Evolutionary conservation across 2,797 vertebrate genomes (phyloP).

Genomic region (Myotis findleyi): DNA sequence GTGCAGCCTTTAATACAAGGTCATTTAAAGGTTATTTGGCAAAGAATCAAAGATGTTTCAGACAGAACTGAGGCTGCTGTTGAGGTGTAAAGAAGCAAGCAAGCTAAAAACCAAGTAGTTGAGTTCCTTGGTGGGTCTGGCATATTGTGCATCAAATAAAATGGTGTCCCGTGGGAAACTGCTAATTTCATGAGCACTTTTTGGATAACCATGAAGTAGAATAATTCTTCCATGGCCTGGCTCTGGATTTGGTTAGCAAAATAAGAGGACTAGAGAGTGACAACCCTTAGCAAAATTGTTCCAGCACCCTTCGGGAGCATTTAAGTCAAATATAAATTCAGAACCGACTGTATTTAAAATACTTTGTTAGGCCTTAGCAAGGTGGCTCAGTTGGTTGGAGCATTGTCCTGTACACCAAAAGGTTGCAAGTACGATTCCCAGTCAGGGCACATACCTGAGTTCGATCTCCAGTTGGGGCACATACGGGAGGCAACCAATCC

Average conservation of each 20-base stretch:
- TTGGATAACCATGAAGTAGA: not conserved
- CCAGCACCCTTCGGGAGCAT: not conserved
- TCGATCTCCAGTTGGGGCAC: not conserved
- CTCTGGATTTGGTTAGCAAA: not conserved
- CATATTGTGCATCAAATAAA: not conserved
- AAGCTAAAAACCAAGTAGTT: slow-evolving; percentile 4
- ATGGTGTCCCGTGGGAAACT: not conserved
- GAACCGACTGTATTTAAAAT: not conserved
- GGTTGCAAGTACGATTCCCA: not conserved
- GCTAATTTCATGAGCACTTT: not conserved
- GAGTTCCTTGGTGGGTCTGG: not conserved
- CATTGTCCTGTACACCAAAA: not conserved
- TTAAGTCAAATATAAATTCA: not conserved
- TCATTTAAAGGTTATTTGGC: slow-evolving; percentile 22
- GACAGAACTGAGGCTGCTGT: not conserved
- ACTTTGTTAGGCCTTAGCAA: not conserved
- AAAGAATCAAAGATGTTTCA: slow-evolving; percentile 2
- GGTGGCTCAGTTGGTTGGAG: not conserved
- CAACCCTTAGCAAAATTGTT: not conserved
- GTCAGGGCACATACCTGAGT: not conserved
- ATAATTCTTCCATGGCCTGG: not conserved
- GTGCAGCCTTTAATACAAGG: not conserved
- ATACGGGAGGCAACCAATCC: too few relatives aligned
- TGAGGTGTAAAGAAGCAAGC: not conserved
- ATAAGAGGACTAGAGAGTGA: not conserved